A percentile compares a stretch with the other conserved stretches of the same genome.
Conservation (phyloP, 2,113 vertebrate species). For the Romanogobio albipinnatus region DNA sequence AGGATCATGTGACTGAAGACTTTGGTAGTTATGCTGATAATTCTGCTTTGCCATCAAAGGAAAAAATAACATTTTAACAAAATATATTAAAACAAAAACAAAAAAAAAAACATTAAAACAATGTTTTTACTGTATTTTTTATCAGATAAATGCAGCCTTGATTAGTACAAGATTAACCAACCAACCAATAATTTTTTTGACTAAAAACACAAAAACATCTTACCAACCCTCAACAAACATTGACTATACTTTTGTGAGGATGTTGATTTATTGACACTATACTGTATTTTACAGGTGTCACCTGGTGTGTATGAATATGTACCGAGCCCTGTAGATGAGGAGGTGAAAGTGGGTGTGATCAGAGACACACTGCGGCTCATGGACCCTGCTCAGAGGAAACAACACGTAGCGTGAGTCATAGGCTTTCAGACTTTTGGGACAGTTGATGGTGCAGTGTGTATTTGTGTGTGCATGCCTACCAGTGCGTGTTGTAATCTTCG, state of each 20-base stretch:
- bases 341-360: conserved; percentile 95
- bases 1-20: background rate
- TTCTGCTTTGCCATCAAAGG: background rate
- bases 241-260: background rate
- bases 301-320: conserved; percentile 92
- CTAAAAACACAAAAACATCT: too few species aligned
- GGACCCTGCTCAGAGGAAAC: conserved; percentile 83
- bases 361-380: conserved; percentile 92
- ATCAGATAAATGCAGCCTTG: background rate
- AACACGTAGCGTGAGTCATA: conserved; percentile 61
- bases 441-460: conserved; percentile 12
- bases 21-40: background rate
- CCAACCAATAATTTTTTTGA: too few species aligned
- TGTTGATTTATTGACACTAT: background rate
- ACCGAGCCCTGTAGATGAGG: conserved; percentile 92
- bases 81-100: too few species aligned
- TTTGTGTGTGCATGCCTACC: background rate
- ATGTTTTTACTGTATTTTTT: background rate
- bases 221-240: background rate
- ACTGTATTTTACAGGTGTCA: conserved; percentile 79
- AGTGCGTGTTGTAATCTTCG: background rate
- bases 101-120: too few species aligned
- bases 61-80: background rate
- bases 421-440: background rate
- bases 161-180: background rate